phyloP scores from a whole-genome alignment of 1,140 invertebrate species.

The Bombus waltoni region DNA sequence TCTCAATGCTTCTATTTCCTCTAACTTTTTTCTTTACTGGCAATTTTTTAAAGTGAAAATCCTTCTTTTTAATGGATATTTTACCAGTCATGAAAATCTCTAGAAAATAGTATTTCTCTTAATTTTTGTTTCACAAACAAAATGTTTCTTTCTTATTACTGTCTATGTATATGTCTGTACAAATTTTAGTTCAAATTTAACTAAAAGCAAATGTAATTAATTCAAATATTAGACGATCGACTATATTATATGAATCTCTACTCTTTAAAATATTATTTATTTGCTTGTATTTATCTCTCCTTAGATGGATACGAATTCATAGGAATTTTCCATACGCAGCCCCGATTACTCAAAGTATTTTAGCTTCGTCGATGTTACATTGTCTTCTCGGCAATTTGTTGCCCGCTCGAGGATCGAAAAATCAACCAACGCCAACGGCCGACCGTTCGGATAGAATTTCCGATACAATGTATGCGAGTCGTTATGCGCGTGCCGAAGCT shows the following conservation, averaged over 20 bases:
- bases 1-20: neutral
- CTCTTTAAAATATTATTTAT: too few species aligned
- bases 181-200: neutral
- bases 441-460: neutral
- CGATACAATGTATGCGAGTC: constrained; percentile 20
- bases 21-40: neutral
- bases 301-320: too few species aligned
- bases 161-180: too few species aligned
- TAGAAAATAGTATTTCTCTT: neutral
- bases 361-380: neutral
- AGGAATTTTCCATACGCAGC: neutral
- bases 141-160: neutral
- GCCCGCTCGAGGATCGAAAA: neutral
- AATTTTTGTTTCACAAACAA: neutral
- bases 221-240: too few species aligned
- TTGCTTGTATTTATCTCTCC: too few species aligned
- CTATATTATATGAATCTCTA: too few species aligned
- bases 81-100: neutral
- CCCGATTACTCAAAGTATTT: neutral
- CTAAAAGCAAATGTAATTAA: too few species aligned
- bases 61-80: neutral
- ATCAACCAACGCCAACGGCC: neutral
- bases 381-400: constrained; percentile 2
- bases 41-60: neutral
- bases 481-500: too few species aligned